Evolutionary conservation across 2,113 vertebrate species (phyloP).

Genomic region (Archilochus colubris): DNA sequence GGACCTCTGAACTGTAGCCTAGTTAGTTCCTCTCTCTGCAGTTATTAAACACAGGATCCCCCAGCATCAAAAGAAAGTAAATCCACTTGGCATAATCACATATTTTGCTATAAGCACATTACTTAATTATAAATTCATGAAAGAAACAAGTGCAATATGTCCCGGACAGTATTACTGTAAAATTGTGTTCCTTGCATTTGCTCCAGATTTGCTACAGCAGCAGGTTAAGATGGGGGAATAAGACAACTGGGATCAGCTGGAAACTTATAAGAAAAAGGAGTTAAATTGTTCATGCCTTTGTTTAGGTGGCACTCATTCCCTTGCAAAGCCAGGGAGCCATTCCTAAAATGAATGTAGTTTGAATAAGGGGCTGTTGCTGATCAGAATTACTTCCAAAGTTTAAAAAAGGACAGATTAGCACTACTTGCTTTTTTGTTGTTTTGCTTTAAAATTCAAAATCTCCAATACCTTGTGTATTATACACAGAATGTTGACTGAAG

Average conservation of each 20-base stretch:
- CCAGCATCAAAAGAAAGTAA: not conserved
- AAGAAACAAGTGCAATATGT: not conserved
- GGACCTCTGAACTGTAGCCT: not conserved
- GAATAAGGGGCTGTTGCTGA: not conserved
- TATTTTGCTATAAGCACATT: not conserved
- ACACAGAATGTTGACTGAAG: not conserved
- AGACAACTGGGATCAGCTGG: not conserved
- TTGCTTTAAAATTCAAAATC: not conserved
- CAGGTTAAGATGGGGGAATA: not conserved
- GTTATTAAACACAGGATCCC: not conserved
- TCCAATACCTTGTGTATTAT: not conserved
- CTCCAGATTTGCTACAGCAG: not conserved
- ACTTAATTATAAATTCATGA: not conserved
- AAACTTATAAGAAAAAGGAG: not conserved
- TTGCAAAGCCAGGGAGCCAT: not conserved
- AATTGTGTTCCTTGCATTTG: not conserved
- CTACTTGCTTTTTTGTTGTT: not conserved
- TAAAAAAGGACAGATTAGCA: not conserved
- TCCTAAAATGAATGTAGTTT: not conserved
- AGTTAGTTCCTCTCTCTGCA: not conserved
- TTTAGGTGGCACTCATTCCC: not conserved
- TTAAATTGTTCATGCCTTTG: not conserved
- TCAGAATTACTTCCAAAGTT: not conserved
- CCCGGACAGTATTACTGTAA: not conserved
- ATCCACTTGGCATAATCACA: fast-evolving